These are phyloP conservation scores for Platyura marginata DNA, from an alignment of 1,140 invertebrate species.

Conservation along the genomic window DNA sequence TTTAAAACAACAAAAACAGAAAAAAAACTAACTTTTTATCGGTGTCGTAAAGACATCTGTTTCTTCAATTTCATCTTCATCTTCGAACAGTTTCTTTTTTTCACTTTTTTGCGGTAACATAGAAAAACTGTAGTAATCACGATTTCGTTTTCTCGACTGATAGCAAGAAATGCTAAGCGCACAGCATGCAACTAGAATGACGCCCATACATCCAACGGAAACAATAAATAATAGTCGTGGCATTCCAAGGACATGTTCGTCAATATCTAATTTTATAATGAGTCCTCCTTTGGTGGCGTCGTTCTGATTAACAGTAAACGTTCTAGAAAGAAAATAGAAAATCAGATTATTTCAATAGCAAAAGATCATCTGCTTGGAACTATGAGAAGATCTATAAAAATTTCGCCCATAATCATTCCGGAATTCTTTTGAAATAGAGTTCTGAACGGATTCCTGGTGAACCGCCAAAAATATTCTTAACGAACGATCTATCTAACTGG, in stretches of 20 bases:
- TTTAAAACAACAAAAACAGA: constrained; percentile 2
- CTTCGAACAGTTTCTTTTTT: constrained; percentile 25
- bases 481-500: too few species aligned
- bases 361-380: neutral
- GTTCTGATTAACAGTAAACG: constrained; percentile 14
- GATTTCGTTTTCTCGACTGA: constrained; percentile 22
- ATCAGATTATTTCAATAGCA: neutral
- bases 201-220: constrained; percentile 31
- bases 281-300: constrained; percentile 28
- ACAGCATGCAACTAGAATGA: constrained; percentile 14
- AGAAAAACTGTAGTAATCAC: constrained; percentile 24
- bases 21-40: constrained; percentile 27
- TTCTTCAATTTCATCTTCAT: constrained; percentile 37
- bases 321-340: constrained; percentile 22
- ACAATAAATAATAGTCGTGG: constrained; percentile 54
- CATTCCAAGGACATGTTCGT: constrained; percentile 49
- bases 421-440: too few species aligned
- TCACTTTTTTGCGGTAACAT: constrained; percentile 20
- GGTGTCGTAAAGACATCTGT: constrained; percentile 39
- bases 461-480: too few species aligned
- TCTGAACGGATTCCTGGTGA: too few species aligned
- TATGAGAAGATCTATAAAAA: neutral
- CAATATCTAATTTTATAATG: constrained; percentile 41
- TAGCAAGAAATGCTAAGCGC: constrained; percentile 16
- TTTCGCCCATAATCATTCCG: neutral